Evolutionary conservation across 2,113 vertebrate genomes (phyloP).

Genomic region (Procapra przewalskii): DNA sequence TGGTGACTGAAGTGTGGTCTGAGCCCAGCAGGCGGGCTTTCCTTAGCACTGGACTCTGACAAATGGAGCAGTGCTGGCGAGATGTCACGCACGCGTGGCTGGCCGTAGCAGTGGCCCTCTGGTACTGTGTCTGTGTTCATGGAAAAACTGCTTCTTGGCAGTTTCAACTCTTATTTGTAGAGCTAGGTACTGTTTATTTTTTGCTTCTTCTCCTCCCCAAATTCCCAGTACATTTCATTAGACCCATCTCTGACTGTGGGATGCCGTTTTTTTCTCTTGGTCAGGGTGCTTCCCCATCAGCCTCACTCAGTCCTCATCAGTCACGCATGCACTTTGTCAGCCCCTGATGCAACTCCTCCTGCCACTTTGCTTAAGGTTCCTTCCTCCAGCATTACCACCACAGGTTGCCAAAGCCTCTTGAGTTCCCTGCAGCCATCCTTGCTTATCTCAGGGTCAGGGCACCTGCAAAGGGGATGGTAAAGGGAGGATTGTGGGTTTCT

Average conservation of each 20-base stretch:
- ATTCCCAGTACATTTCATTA: not conserved
- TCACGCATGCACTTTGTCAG: fast-evolving
- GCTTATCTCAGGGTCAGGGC: not conserved
- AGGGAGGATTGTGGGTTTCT: not conserved
- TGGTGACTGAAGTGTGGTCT: not conserved
- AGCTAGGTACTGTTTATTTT: not conserved
- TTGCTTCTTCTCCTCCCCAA: not conserved
- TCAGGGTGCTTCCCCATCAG: not conserved
- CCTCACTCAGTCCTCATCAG: fast-evolving
- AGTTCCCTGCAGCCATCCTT: not conserved
- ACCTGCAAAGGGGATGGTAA: not conserved
- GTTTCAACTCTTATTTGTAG: not conserved
- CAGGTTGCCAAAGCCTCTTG: not conserved
- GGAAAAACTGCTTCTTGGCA: not conserved
- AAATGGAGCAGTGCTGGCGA: not conserved
- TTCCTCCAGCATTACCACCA: not conserved
- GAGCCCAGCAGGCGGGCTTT: not conserved
- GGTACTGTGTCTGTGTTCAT: not conserved
- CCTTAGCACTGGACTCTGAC: not conserved
- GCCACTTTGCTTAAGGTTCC: not conserved
- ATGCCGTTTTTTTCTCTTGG: not conserved
- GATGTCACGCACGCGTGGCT: fast-evolving
- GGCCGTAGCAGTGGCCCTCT: not conserved
- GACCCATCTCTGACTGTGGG: not conserved
- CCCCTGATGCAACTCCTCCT: not conserved